These are phyloP conservation scores for Ranitomeya imitator DNA, from an alignment of 2,113 vertebrate genomes.

Conservation along the genomic window DNA sequence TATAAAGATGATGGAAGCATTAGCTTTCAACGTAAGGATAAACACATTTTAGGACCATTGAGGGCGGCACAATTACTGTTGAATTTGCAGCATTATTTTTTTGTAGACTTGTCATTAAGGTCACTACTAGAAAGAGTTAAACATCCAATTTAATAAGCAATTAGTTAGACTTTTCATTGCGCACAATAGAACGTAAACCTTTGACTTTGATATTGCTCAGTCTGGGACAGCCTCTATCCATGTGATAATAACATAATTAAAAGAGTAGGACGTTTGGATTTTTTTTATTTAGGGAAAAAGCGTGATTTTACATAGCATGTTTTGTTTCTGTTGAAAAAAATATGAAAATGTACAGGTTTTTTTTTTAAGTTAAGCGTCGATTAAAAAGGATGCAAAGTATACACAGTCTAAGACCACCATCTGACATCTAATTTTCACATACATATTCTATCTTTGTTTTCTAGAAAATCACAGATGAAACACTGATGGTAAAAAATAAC, in stretches of 20 bases:
- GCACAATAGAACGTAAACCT: neutral
- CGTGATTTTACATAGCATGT: no score
- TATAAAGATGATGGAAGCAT: conserved; percentile 11
- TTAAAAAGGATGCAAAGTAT: no score
- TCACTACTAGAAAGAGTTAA: neutral
- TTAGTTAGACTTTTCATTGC: neutral
- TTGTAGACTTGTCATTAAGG: neutral
- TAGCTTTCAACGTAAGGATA: neutral
- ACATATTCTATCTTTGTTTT: no score
- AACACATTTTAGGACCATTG: conserved; percentile 8
- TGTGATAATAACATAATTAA: neutral
- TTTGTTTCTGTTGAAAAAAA: no score
- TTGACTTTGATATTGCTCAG: neutral
- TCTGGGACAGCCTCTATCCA: neutral
- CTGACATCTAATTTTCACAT: no score
- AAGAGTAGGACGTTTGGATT: neutral
- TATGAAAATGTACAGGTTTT: no score
- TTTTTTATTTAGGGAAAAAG: neutral
- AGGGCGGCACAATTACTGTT: neutral
- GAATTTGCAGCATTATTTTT: conserved; percentile 16
- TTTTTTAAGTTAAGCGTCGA: no score
- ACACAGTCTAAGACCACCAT: no score
- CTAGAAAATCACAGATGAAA: no score
- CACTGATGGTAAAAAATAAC: no score
- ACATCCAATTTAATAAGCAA: neutral